Base-by-base conservation (phyloP, 1,140 invertebrate species). In the Zaprionus taronus region DNA sequence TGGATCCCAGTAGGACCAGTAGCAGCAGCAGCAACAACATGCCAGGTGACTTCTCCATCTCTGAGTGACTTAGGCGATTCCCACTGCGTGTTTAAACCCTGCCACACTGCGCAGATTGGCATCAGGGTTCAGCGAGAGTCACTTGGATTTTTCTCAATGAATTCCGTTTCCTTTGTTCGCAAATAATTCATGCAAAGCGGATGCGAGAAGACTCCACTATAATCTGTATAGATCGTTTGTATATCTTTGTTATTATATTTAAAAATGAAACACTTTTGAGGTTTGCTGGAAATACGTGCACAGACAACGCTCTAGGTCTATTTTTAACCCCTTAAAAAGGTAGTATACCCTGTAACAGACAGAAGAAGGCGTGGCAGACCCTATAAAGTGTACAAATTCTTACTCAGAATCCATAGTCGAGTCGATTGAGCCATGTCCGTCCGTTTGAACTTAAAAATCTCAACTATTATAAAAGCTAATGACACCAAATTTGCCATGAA, bases 11-110 rank as follows among this genome's bases (percentile, higher is more conserved):
- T 34, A 89, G n/a, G 1, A 85, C n/a, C 12, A 61, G 3, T 4
- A 28, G 2, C 5, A 71, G 5, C 5, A 69, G 11, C 0, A 77
- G 57, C 20, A 90, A 22, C 14, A 80, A 14, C 14, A 69, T 28
- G 64, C 55, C 70, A 31, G 77, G 38, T 9, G 64, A 49, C 85
- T 90, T 90, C 68, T 58, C 68, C 4, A 5, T 44, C n/a, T 14
- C 14, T 2, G 72, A 55, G 14, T 22, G 12, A 6, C 6, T 26
- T n/a, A 9, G 26, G 22, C 26, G 20, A 84, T 69, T 84, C 72
- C 2, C 7, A 11, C 17, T 11, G 20, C 17, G 41, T n/a, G 57
- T 71, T 87, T 61, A 47, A 60, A 28, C 63, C n/a, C 28, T 22
- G 14, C 4, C 15, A 36, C 9, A 17, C 9, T 2, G 0, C 11